These are phyloP conservation scores for Macroramphosus scolopax DNA, from an alignment of 2,797 vertebrate species.

Conservation along the genomic window DNA sequence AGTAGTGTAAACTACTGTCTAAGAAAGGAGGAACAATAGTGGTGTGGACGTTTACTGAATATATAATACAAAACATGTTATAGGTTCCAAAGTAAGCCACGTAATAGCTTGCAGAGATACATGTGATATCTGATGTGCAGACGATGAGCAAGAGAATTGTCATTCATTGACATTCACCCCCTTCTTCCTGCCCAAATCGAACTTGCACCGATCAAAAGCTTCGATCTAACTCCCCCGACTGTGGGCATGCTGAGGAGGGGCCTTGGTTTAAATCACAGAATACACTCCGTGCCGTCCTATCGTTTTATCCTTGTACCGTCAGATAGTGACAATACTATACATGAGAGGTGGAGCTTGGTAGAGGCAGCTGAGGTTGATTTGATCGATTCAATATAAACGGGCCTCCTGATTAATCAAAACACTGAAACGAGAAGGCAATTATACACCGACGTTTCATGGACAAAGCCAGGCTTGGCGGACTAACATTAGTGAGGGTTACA, in stretches of 20 bases:
- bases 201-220: slow-evolving; percentile 5
- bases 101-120: too few relatives aligned
- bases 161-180: not conserved
- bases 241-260: slow-evolving; percentile 6
- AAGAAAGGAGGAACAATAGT: not conserved
- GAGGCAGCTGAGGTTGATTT: slow-evolving; percentile 8
- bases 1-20: not conserved
- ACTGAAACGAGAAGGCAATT: slow-evolving; percentile 26
- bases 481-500: slow-evolving; percentile 16
- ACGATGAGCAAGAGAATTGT: too few relatives aligned
- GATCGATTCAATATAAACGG: slow-evolving; percentile 31
- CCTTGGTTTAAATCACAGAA: not conserved
- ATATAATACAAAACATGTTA: not conserved
- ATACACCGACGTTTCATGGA: slow-evolving; percentile 21
- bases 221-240: slow-evolving; percentile 4
- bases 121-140: not conserved
- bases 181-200: not conserved
- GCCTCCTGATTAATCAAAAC: slow-evolving; percentile 38
- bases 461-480: slow-evolving; percentile 31
- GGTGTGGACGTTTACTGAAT: not conserved
- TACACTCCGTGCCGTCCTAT: not conserved
- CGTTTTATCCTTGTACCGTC: slow-evolving; percentile 6
- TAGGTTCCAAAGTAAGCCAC: slow-evolving; percentile 1
- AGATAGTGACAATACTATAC: not conserved
- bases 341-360: slow-evolving; percentile 10